phyloP scores from a whole-genome alignment of 2,797 vertebrate species.

The Pseudomugil gertrudae region DNA sequence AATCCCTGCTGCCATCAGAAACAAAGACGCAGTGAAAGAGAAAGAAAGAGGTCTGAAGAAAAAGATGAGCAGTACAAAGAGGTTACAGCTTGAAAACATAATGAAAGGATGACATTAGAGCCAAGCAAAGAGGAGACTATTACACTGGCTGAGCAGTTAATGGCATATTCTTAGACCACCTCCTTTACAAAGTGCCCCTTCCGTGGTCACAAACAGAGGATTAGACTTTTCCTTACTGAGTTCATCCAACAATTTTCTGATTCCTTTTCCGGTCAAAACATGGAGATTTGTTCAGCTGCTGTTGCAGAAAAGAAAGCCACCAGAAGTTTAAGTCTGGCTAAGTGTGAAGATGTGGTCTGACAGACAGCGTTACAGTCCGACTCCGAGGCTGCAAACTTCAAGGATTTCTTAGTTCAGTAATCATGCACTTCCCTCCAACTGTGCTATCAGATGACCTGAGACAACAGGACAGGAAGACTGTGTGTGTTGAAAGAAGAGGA shows the following conservation, averaged over 20 bases:
- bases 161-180: constrained; percentile 19
- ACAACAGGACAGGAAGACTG: constrained; percentile 70
- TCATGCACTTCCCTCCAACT: constrained; percentile 67
- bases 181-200: constrained; percentile 44
- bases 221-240: constrained; percentile 29
- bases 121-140: constrained; percentile 12
- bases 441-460: constrained; percentile 83
- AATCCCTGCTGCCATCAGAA: constrained; percentile 56
- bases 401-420: constrained; percentile 79
- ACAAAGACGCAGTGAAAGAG: constrained; percentile 36
- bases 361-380: constrained; percentile 29
- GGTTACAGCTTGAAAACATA: background rate
- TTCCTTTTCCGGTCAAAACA: constrained; percentile 43
- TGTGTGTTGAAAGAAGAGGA: constrained; percentile 14
- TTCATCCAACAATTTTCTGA: constrained; percentile 26
- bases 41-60: constrained; percentile 34
- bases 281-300: constrained; percentile 41
- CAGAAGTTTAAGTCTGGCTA: constrained; percentile 31
- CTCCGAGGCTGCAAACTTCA: constrained; percentile 81
- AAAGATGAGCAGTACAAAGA: constrained; percentile 21
- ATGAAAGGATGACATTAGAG: constrained; percentile 24
- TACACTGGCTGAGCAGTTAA: constrained; percentile 37
- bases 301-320: constrained; percentile 33
- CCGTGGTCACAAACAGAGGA: constrained; percentile 52
- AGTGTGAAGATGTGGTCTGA: constrained; percentile 36